Evolutionary conservation across 2,113 vertebrate genomes (phyloP).

Genomic region (Phalacrocorax carbo): DNA sequence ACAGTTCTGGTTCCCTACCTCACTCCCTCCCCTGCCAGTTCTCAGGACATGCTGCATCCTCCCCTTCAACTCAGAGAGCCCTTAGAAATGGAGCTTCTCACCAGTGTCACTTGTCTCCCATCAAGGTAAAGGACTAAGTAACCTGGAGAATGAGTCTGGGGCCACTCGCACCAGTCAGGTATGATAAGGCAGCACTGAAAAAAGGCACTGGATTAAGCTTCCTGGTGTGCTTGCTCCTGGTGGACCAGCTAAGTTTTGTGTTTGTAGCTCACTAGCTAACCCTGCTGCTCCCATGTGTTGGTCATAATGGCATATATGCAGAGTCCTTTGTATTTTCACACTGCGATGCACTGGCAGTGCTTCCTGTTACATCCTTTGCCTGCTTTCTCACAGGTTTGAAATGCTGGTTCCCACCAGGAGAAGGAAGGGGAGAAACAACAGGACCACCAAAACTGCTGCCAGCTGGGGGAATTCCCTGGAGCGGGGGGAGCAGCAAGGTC

Average conservation of each 20-base stretch:
- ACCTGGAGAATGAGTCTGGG: neutral
- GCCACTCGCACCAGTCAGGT: neutral
- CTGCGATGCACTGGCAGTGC: neutral
- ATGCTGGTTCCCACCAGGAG: neutral
- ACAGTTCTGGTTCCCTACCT: neutral
- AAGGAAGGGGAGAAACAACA: neutral
- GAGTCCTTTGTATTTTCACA: neutral
- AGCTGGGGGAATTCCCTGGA: neutral
- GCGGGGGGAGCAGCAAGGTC: neutral
- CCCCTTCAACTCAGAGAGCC: slow-evolving; percentile 30
- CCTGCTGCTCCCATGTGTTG: neutral
- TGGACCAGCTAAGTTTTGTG: neutral
- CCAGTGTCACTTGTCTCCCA: slow-evolving; percentile 38
- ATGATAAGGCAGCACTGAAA: neutral
- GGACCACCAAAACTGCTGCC: neutral
- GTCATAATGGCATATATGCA: neutral
- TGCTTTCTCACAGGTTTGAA: neutral
- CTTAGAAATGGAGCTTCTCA: slow-evolving; percentile 54
- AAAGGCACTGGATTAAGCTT: neutral
- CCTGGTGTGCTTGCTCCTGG: neutral
- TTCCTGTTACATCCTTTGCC: neutral
- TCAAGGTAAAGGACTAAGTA: slow-evolving; percentile 47
- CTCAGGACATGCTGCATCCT: neutral
- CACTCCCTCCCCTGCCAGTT: neutral
- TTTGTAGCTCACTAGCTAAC: neutral